Base-by-base conservation (phyloP, 1,140 invertebrate genomes). In the Patella vulgata region DNA sequence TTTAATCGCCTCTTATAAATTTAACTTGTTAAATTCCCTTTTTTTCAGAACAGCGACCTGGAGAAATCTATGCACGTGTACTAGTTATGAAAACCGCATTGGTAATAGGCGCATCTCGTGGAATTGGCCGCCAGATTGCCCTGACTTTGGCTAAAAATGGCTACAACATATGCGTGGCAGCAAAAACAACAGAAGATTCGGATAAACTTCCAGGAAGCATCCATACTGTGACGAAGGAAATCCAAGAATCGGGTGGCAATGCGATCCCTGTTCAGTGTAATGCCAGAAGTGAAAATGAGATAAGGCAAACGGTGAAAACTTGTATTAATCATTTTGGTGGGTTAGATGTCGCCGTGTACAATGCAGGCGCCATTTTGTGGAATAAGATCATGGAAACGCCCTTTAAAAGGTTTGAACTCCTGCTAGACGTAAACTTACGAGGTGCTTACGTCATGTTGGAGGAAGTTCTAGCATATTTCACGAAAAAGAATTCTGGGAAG, bases 301-400 rank as follows among this genome's bases (percentile, higher is more conserved):
- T 78, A 11, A 39, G 56, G 28, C 50, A 28, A 6, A 72, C 70
- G 11, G 63, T 78, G 0, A 33, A 63, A 1, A 54, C 17, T 8
- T 68, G 72, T 50, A 52, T 73, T 12, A 44, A 73, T 59, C 54
- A 46, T 54, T 78, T 70, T 67, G 72, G 72, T 11, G 33, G 60
- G 11, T 27, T 78, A 9, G 76, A 78, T 66, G 55, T 71, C 5
- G 76, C 69, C 30, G 63, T 78, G 1, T 78, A 78, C 30, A 78
- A 78, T 59, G 76, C 76, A 28, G 77, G 77, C 31, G 68, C 77
- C 11, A 75, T 79, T 23, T 30, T 66, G 21, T 77, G 74, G 74
- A 67, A 79, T 28, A 66, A 62, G 23, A 70, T 79, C 0, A 36
- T 70, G 0, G 68, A 77, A 17, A 79, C 77, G 33, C 66, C 74